Conservation (phyloP, 64 coral and sea anemone genomes). For the Actinia tenebrosa region DNA sequence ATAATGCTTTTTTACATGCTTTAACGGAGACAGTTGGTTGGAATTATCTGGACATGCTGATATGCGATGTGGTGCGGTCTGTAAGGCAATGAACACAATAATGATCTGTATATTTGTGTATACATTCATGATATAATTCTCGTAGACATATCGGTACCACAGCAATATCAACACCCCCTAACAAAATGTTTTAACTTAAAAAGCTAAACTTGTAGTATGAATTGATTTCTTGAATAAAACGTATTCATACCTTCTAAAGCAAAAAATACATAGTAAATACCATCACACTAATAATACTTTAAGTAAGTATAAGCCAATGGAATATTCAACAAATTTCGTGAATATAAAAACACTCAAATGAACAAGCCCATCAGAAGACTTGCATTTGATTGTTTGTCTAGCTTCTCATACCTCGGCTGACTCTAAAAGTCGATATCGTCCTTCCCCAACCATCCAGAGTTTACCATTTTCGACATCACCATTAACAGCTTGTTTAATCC, state of each 20-base stretch:
- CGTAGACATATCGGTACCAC: background rate
- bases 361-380: background rate
- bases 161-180: background rate
- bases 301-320: background rate
- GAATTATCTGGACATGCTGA: background rate
- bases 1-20: background rate
- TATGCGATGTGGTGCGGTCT: background rate
- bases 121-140: background rate
- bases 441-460: conserved; percentile 80
- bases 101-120: background rate
- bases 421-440: conserved; percentile 80
- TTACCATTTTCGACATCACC: conserved; percentile 84
- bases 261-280: background rate
- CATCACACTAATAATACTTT: background rate
- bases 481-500: conserved; percentile 81
- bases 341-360: background rate
- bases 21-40: background rate
- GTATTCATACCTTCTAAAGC: background rate
- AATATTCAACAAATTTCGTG: background rate
- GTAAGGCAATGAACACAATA: background rate
- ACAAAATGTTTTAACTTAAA: background rate
- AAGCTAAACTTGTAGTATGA: background rate
- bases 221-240: background rate
- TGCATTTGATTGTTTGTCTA: background rate
- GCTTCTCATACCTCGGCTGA: conserved; percentile 67